Conservation (phyloP, 2,888 invertebrate species). For the Agrypnus murinus region DNA sequence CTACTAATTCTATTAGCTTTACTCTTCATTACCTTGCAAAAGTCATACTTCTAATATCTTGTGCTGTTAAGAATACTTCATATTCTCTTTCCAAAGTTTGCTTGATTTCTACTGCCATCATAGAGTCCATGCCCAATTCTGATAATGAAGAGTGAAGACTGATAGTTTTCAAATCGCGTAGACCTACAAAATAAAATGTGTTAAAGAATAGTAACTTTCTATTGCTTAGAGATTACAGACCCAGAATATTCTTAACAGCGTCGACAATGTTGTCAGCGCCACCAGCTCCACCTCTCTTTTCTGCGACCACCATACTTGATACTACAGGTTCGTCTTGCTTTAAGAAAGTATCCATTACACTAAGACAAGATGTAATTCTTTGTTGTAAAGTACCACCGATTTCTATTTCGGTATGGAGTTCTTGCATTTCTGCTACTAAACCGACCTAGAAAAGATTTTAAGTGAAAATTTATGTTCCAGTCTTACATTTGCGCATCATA, state of each 20-base stretch:
- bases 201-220: constrained; percentile 59
- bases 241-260: constrained; percentile 78
- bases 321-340: constrained; percentile 80
- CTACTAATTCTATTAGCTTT: too few relatives aligned
- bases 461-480: background rate
- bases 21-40: constrained; percentile 81
- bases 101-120: constrained; percentile 98
- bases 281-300: constrained; percentile 79
- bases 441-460: constrained; percentile 71
- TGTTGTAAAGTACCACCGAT: constrained; percentile 81
- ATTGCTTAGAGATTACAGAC: constrained; percentile 70
- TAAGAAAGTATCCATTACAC: constrained; percentile 81
- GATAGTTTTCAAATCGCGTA: constrained; percentile 80
- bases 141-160: constrained; percentile 84
- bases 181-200: constrained; percentile 67
- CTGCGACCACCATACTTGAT: constrained; percentile 90
- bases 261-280: constrained; percentile 82
- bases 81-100: constrained; percentile 93
- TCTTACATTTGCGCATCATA: too few relatives aligned
- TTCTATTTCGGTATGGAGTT: constrained; percentile 58
- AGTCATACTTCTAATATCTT: constrained; percentile 88
- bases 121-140: constrained; percentile 96
- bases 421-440: constrained; percentile 75
- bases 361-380: constrained; percentile 78
- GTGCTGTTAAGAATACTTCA: constrained; percentile 88